phyloP scores from a whole-genome alignment of 2,888 invertebrate genomes.

The Dryomyza anilis region DNA sequence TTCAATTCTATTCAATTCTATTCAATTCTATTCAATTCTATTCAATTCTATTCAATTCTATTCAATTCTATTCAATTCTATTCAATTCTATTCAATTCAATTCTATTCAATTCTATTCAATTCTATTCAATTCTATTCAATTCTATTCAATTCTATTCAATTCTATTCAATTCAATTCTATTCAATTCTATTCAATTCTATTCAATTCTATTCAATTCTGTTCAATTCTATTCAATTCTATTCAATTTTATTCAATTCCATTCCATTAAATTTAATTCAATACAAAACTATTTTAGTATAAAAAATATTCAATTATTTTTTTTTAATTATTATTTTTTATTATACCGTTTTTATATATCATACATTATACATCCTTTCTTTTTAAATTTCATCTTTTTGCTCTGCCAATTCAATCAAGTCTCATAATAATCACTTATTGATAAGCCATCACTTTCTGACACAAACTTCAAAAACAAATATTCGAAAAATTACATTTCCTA shows the following conservation, averaged over 20 bases:
- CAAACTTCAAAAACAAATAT: no score
- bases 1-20: conserved; percentile 17
- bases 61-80: conserved; percentile 5
- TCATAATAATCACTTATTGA: no score
- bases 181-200: conserved; percentile 17
- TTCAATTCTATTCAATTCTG: conserved; percentile 15
- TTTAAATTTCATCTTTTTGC: no score
- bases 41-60: conserved; percentile 12
- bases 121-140: conserved; percentile 7
- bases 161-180: conserved; percentile 15
- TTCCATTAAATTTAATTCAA: conserved; percentile 14
- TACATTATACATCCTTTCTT: no score
- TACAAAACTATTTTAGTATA: conserved; percentile 12
- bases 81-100: conserved; percentile 4
- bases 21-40: conserved; percentile 18
- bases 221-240: conserved; percentile 11
- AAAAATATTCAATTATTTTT: no score
- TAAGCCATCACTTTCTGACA: no score
- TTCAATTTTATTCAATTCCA: conserved; percentile 16
- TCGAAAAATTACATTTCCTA: no score
- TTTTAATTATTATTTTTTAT: no score
- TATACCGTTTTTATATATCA: no score
- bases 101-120: conserved; percentile 8
- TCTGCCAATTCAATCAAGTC: no score
- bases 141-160: conserved; percentile 14